Evolutionary conservation across 2,797 vertebrate genomes (phyloP).

Genomic region (Tamandua tetradactyla): DNA sequence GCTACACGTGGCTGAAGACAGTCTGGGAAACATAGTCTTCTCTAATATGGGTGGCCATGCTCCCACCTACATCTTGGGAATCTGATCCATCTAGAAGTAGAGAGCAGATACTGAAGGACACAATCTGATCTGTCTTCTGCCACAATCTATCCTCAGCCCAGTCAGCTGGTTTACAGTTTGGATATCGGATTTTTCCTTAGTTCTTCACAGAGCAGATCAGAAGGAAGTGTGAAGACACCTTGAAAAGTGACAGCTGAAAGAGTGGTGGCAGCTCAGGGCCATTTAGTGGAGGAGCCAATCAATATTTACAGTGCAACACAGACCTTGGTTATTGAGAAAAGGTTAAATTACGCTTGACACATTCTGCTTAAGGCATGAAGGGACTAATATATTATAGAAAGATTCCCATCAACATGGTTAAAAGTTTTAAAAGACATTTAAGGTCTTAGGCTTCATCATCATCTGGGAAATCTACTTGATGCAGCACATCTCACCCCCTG

Average conservation of each 20-base stretch:
- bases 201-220: constrained; percentile 27
- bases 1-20: background rate
- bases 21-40: background rate
- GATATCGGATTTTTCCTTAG: constrained; percentile 15
- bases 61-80: background rate
- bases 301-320: background rate
- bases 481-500: background rate
- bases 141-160: background rate
- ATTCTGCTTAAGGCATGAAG: constrained; percentile 5
- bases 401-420: background rate
- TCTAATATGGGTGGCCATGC: background rate
- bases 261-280: background rate
- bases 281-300: background rate
- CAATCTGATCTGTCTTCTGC: background rate
- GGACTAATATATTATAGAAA: background rate
- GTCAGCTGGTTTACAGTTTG: constrained; percentile 13
- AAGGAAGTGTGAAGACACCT: constrained; percentile 7
- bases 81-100: background rate
- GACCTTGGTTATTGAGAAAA: background rate
- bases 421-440: constrained; percentile 31
- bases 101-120: background rate
- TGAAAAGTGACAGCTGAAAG: constrained; percentile 29
- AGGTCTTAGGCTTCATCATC: background rate
- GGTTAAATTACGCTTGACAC: background rate
- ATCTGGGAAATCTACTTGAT: background rate